Base-by-base conservation (phyloP, 2,888 invertebrate species). In the Spialia ferax region DNA sequence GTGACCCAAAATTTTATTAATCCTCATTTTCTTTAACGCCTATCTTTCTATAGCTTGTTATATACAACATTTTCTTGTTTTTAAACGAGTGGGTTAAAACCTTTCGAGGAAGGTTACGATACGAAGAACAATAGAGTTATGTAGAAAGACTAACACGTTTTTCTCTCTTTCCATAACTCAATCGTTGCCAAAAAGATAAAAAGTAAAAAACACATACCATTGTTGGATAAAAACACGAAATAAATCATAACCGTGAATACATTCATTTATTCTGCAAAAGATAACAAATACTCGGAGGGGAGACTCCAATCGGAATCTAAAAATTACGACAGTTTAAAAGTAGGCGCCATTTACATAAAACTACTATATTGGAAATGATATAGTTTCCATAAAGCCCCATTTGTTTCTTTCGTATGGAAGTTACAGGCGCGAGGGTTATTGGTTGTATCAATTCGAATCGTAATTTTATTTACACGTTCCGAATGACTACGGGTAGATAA, bases 301-400 rank as follows among this genome's bases (percentile, higher is more conserved):
- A 86, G 85, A 86, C 83, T 85, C 77, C 81, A 83, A 91, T 88
- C 92, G 93, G 93, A 92, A 93, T 86, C 82, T 89, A 91, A 92
- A 93, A 93, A 93, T 93, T 93, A 93, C 88, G 89, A 83, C 90
- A 91, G 92, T 93, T 93, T 93, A 93, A 93, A 93, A 93, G 91
- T 93, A 91, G 93, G 88, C 86, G 77, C 75, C 85, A 91, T 93
- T 92, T 90, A 87, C 93, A 93, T 93, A 87, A 91, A 93, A 93
- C 87, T 87, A 90, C 91, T 88, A 89, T 91, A 86, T 87, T 80
- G 85, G 85, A 85, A 86, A 86, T 92, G 90, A 93, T 91, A 87
- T 89, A 91, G 82, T 82, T 75, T 70, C 76, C 57, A 69, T 70
- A 71, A 69, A 72, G 79, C 82, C 85, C 89, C 85, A 85, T 87